These are phyloP conservation scores for Menidia menidia DNA, from an alignment of 2,797 vertebrate species.

Conservation along the genomic window DNA sequence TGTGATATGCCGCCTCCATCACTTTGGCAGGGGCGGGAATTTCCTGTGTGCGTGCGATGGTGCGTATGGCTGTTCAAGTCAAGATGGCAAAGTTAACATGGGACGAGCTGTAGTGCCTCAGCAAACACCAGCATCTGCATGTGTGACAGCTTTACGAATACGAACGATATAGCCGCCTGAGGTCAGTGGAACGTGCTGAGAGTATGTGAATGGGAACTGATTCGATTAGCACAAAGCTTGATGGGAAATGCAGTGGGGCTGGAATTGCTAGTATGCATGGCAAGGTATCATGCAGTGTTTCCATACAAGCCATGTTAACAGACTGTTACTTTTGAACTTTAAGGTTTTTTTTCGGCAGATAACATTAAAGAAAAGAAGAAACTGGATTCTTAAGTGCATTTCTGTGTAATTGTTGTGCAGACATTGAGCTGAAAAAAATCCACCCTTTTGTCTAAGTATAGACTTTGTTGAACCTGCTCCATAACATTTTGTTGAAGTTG, in stretches of 20 bases:
- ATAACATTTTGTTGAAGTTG: neutral
- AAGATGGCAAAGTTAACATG: constrained; percentile 49
- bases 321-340: neutral
- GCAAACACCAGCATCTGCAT: neutral
- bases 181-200: constrained; percentile 30
- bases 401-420: neutral
- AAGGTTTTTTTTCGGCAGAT: neutral
- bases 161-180: neutral
- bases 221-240: neutral
- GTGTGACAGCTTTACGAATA: neutral
- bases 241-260: constrained; percentile 8
- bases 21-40: constrained; percentile 65
- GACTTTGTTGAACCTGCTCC: neutral
- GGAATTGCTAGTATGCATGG: constrained; percentile 3
- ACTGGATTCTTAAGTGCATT: neutral
- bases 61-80: constrained; percentile 12
- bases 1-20: neutral
- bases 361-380: neutral
- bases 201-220: constrained; percentile 9
- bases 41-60: constrained; percentile 37
- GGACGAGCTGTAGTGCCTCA: neutral
- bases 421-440: neutral
- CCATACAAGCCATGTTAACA: neutral
- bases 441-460: neutral
- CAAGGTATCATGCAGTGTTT: neutral